These are phyloP conservation scores for Acholoe squamosa DNA, from an alignment of 2,888 invertebrate genomes.

Conservation along the genomic window DNA sequence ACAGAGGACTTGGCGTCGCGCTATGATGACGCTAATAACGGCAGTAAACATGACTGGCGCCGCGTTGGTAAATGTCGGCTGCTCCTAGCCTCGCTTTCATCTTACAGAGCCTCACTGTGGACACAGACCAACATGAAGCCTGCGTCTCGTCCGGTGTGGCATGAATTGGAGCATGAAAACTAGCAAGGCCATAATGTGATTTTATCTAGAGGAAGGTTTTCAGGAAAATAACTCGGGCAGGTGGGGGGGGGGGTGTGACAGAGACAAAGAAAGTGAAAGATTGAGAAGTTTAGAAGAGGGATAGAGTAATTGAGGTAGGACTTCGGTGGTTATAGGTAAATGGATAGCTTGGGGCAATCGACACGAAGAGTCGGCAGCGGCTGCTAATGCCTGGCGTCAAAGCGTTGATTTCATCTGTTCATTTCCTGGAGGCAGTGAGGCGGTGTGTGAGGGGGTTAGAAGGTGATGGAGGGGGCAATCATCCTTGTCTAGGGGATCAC, in stretches of 20 bases:
- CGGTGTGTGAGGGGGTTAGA: slow-evolving; percentile 13
- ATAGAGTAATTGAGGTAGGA: neutral
- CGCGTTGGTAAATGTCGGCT: neutral
- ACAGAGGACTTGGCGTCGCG: neutral
- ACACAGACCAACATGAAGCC: neutral
- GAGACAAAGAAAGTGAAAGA: neutral
- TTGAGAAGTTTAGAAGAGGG: neutral
- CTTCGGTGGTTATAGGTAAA: neutral
- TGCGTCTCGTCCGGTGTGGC: too few species aligned
- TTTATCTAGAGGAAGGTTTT: neutral
- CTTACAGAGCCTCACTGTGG: neutral
- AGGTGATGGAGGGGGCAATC: neutral
- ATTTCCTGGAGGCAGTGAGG: slow-evolving; percentile 17
- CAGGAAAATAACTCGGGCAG: neutral
- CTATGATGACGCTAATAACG: slow-evolving; percentile 18
- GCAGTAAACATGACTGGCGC: neutral
- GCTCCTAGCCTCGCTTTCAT: neutral
- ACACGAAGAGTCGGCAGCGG: neutral
- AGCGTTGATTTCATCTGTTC: slow-evolving; percentile 26
- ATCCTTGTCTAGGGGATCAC: neutral
- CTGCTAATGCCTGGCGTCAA: slow-evolving; percentile 12
- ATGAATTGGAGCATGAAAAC: too few species aligned
- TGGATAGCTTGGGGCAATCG: neutral
- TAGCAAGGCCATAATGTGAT: too few species aligned
- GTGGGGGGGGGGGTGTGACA: neutral